Percentiles rank a stretch among this genome's conserved stretches.
Conservation (phyloP, 2,888 invertebrate genomes). For the Xanthia icteritia region DNA sequence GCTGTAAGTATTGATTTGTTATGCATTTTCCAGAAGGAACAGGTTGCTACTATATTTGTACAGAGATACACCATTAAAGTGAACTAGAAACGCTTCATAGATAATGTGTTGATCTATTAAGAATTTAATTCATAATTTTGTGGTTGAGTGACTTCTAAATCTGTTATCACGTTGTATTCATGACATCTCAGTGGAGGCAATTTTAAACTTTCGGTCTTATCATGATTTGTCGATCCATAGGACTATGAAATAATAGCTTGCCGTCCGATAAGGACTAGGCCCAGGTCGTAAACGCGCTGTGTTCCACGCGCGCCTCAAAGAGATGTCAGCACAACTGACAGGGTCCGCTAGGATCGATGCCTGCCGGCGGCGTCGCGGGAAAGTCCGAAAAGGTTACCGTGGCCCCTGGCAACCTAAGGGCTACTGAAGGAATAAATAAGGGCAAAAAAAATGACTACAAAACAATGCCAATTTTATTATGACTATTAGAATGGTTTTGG, state of each 20-base stretch:
- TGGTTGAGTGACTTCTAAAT: neutral
- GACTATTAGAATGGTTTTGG: neutral
- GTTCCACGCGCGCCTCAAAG: too few species aligned
- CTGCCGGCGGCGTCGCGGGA: too few species aligned
- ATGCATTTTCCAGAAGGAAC: conserved; percentile 45
- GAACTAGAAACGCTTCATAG: neutral
- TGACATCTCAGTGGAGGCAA: conserved; percentile 4
- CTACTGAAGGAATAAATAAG: too few species aligned
- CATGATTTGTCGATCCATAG: conserved; percentile 2
- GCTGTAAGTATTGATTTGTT: conserved; percentile 61
- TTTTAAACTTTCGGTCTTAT: conserved; percentile 7
- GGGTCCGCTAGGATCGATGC: too few species aligned
- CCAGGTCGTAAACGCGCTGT: too few species aligned
- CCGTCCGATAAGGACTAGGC: too few species aligned
- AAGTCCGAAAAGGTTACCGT: too few species aligned
- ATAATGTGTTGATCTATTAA: neutral
- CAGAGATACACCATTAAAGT: neutral
- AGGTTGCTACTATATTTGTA: conserved; percentile 12
- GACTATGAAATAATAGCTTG: too few species aligned
- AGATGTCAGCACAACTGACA: too few species aligned
- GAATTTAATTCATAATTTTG: conserved; percentile 33
- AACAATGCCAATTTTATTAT: neutral
- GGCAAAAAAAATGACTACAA: neutral
- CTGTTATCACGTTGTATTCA: neutral
- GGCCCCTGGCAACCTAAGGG: too few species aligned